Evolutionary conservation across 2,113 vertebrate species (phyloP).

Genomic region (Sorex fumeus): DNA sequence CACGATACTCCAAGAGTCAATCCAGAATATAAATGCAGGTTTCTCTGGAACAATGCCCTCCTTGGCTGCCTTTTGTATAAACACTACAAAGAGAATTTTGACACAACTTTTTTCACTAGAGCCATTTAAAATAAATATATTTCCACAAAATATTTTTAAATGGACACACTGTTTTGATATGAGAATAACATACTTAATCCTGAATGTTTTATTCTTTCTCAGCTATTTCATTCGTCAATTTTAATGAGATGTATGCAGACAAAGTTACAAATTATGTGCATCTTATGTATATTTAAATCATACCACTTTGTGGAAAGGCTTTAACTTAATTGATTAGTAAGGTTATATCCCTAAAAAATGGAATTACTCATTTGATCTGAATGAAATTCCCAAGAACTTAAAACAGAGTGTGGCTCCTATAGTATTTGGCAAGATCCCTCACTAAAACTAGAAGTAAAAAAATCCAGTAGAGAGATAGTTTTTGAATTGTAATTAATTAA

Average conservation of each 20-base stretch:
- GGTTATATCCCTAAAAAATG: slow-evolving; percentile 26
- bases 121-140: neutral
- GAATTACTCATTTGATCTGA: neutral
- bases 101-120: slow-evolving; percentile 1
- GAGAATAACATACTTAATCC: neutral
- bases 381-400: neutral
- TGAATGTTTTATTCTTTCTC: slow-evolving; percentile 40
- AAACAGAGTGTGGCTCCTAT: slow-evolving; percentile 1
- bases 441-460: slow-evolving; percentile 21
- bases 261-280: slow-evolving; percentile 1
- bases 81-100: neutral
- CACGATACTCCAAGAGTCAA: neutral
- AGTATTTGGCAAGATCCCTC: neutral
- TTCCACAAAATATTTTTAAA: neutral
- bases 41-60: slow-evolving; percentile 20
- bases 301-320: neutral
- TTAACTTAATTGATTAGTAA: slow-evolving; percentile 45
- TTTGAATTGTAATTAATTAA: slow-evolving; percentile 6
- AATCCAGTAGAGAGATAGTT: neutral
- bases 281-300: slow-evolving; percentile 30
- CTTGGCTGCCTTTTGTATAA: neutral
- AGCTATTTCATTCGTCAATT: neutral
- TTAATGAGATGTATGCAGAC: neutral
- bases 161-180: neutral
- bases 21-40: neutral